Evolutionary conservation across 2,888 invertebrate species (phyloP).

Genomic region (Erebia palarica): DNA sequence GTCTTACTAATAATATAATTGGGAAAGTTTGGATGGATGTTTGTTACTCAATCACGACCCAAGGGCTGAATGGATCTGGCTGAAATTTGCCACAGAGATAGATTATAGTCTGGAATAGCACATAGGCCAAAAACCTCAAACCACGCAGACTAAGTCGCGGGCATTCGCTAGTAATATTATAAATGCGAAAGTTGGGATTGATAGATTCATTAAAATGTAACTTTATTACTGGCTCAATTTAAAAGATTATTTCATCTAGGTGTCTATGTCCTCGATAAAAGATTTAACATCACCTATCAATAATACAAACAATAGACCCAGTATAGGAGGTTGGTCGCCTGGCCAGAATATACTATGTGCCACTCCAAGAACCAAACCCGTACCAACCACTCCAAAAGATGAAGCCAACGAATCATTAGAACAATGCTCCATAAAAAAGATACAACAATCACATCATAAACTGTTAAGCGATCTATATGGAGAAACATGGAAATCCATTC

Average conservation of each 20-base stretch:
- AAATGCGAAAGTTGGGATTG: too few species aligned
- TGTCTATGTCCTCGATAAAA: constrained; percentile 61
- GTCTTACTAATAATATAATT: too few species aligned
- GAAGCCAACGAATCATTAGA: constrained; percentile 66
- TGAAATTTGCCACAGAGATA: too few species aligned
- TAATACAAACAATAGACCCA: constrained; percentile 52
- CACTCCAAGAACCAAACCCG: constrained; percentile 56
- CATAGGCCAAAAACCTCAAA: too few species aligned
- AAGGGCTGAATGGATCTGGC: too few species aligned
- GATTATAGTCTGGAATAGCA: too few species aligned
- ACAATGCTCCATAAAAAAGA: constrained; percentile 68
- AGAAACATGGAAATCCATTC: constrained; percentile 79
- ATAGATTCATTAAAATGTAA: too few species aligned
- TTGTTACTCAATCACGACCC: too few species aligned
- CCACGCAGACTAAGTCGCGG: too few species aligned
- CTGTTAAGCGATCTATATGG: constrained; percentile 79
- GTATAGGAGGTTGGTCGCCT: constrained; percentile 71
- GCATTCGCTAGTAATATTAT: too few species aligned
- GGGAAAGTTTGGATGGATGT: too few species aligned
- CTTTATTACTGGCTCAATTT: background rate
- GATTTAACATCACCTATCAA: constrained; percentile 48
- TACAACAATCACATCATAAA: constrained; percentile 69
- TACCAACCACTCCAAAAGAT: constrained; percentile 69
- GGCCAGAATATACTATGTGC: constrained; percentile 69
- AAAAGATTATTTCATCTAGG: constrained; percentile 50